A percentile compares a stretch with the other conserved stretches of the same genome.
These are phyloP conservation scores for Panagrolaimus sp. DNA, from an alignment of 1,140 invertebrate genomes.

Conservation along the genomic window DNA sequence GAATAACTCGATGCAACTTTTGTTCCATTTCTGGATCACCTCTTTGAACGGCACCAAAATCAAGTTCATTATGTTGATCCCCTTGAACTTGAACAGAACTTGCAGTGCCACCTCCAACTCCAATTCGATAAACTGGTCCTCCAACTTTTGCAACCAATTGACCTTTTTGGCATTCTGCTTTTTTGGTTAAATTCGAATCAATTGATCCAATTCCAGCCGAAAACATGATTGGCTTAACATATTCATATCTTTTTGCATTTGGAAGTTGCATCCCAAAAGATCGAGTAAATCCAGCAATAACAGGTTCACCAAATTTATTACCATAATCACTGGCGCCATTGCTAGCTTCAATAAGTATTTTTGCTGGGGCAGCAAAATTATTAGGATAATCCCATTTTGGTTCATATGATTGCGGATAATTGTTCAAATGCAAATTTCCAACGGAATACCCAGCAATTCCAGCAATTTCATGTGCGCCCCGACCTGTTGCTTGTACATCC, in stretches of 20 bases:
- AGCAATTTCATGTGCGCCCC: conserved; percentile 84
- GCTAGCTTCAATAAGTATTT: conserved; percentile 85
- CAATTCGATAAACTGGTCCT: conserved; percentile 90
- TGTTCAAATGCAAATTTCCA: conserved; percentile 82
- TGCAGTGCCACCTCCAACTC: conserved; percentile 90
- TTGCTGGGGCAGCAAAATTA: conserved; percentile 81
- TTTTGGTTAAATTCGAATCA: conserved; percentile 63
- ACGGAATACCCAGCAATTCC: conserved; percentile 89
- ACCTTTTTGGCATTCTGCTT: conserved; percentile 5
- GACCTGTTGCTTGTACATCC: conserved; percentile 77
- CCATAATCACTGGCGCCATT: conserved; percentile 98
- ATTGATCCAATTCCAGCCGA: conserved; percentile 87
- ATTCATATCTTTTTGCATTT: conserved; percentile 72
- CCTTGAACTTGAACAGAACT: conserved; percentile 77
- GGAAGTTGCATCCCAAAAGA: conserved; percentile 70
- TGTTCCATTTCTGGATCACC: conserved; percentile 98
- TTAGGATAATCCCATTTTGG: conserved; percentile 69
- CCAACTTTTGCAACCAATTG: conserved; percentile 81
- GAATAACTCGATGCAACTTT: conserved; percentile 84
- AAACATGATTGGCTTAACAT: conserved; percentile 97
- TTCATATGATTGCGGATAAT: conserved; percentile 81
- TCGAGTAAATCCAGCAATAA: conserved; percentile 81
- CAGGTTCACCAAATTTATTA: conserved; percentile 93
- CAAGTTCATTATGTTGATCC: conserved; percentile 76
- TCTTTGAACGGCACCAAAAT: conserved; percentile 92